Evolutionary conservation across 2,113 vertebrate genomes (phyloP).

Genomic region (Mellivora capensis): DNA sequence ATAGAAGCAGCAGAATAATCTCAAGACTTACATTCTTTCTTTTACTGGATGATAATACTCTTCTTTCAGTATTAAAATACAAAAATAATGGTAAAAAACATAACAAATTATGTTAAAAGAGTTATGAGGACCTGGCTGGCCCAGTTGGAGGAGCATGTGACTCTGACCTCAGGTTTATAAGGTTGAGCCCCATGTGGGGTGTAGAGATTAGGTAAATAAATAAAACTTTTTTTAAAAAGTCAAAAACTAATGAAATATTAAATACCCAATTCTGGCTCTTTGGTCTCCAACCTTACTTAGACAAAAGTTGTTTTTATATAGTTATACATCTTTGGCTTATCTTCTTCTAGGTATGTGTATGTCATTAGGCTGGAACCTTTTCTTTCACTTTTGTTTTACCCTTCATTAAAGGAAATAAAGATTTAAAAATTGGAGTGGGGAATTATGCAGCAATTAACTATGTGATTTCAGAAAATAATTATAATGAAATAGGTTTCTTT

Average conservation of each 20-base stretch:
- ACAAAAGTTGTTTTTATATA: background rate
- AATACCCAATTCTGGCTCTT: background rate
- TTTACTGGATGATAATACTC: background rate
- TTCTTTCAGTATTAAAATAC: slow-evolving; percentile 24
- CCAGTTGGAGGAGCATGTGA: background rate
- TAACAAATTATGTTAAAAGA: background rate
- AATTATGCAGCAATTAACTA: slow-evolving; percentile 13
- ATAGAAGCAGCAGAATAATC: background rate
- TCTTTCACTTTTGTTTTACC: background rate
- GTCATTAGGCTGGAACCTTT: background rate
- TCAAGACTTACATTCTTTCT: background rate
- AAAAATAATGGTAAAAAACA: background rate
- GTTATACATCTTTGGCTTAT: background rate
- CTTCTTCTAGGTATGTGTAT: background rate
- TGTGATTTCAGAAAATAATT: slow-evolving; percentile 40
- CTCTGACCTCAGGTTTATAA: background rate
- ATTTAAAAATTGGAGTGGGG: background rate
- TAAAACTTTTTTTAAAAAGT: background rate
- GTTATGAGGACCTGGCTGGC: background rate
- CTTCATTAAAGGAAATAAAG: background rate
- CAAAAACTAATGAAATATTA: background rate
- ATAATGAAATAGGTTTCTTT: slow-evolving; percentile 38
- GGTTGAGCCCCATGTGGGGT: background rate
- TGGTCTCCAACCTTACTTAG: background rate
- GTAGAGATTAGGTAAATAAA: background rate